A percentile compares a stretch with the other conserved stretches of the same genome.
Conservation (phyloP, 2,888 invertebrate species). For the Melanostoma scalare region DNA sequence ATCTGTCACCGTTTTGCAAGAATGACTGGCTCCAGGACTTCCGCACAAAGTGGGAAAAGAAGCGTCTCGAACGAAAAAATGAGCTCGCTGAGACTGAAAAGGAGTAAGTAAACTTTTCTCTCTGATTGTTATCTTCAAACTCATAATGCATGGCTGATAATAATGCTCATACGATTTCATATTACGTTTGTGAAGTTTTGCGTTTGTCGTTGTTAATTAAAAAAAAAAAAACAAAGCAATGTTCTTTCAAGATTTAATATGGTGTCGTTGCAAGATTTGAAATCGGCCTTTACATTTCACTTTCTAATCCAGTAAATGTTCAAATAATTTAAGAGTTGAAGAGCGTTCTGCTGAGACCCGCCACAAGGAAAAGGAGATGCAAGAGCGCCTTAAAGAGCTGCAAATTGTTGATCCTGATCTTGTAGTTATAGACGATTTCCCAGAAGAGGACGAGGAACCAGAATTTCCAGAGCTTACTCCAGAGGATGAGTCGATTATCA, state of each 20-base stretch:
- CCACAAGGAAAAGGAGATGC: conserved; percentile 82
- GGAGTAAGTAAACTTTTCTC: conserved; percentile 79
- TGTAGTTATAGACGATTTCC: conserved; percentile 83
- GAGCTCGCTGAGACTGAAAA: conserved; percentile 83
- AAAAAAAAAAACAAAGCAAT: not conserved
- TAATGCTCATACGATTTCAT: conserved; percentile 14
- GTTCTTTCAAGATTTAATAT: conserved; percentile 13
- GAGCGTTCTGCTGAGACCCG: conserved; percentile 78
- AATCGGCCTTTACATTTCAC: not conserved
- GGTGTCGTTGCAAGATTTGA: conserved; percentile 24
- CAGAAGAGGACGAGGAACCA: conserved; percentile 82
- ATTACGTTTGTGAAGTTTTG: conserved; percentile 13
- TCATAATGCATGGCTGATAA: no score
- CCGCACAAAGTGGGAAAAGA: conserved; percentile 82
- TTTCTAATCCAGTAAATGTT: conserved; percentile 26
- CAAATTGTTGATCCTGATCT: conserved; percentile 78
- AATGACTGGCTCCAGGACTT: conserved; percentile 84
- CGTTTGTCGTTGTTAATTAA: not conserved
- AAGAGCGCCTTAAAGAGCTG: conserved; percentile 80
- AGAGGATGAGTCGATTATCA: conserved; percentile 85
- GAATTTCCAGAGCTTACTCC: conserved; percentile 86
- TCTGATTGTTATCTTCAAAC: not conserved
- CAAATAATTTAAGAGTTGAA: conserved; percentile 74
- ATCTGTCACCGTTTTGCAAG: conserved; percentile 83
- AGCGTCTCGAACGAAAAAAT: conserved; percentile 79